Base-by-base conservation (phyloP, 2,797 vertebrate species). In the Meriones psammophilus region DNA sequence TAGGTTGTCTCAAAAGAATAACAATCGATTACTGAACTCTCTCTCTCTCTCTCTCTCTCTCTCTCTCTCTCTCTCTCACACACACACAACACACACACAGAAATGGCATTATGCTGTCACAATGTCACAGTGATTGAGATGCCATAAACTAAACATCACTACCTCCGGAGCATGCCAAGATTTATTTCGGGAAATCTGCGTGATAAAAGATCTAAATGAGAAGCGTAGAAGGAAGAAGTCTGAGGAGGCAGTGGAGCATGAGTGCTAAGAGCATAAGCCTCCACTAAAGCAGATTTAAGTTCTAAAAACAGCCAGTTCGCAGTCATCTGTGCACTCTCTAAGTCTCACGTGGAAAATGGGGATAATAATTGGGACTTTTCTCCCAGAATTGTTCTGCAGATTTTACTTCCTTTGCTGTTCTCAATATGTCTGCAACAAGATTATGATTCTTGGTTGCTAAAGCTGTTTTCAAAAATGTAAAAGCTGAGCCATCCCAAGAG, bases 151-250 rank as follows among this genome's bases (percentile, higher is more conserved):
- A 77, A 60, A 42, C 5, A 46, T 66, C 33, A 71, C 42, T 62
- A 79, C 33, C 62, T 74, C 71, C 14, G 0, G 13, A 78, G 58
- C 39, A 36, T 64, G 58, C 39, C 39, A 30, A 78, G 26, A 85
- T 83, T 68, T 93, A 73, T 76, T 94, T 76, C 58, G 50, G 88
- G 88, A 88, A 94, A 88, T 46, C 15, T 60, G 39, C 22, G 22
- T 71, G 79, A 84, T 54, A 69, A 89, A 86, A 89, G 56, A 89
- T 92, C 18, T 81, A 88, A 96, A 88, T 30, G 39, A 83, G 76
- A 94, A 36, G 33, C 5, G 0, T 26, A 56, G 58, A 88, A 89
- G 89, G 66, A 62, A 84, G 89, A 71, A 68, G 13, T 77, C 22
- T 71, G 28, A 81, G 88, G 68, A 64, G n/a, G 39, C 20, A 39